Conservation (phyloP, 2,113 vertebrate species). For the Hymenochirus boettgeri region DNA sequence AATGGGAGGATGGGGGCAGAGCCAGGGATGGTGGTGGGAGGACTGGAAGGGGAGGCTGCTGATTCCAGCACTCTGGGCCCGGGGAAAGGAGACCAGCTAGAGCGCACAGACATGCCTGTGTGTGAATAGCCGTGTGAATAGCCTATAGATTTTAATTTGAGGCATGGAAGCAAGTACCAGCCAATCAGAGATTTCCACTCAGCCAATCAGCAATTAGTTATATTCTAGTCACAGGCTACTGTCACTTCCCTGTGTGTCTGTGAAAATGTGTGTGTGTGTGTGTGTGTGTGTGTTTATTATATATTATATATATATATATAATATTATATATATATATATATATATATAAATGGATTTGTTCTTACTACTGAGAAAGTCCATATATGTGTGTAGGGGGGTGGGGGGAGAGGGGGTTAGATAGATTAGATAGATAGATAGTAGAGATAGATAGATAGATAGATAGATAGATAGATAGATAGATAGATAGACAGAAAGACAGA, state of each 20-base stretch:
- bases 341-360: too few species aligned
- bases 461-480: too few species aligned
- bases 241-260: not conserved
- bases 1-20: conserved; percentile 25
- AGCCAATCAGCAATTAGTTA: not conserved
- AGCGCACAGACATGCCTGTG: not conserved
- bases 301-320: too few species aligned
- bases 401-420: too few species aligned
- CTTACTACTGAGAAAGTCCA: too few species aligned
- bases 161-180: not conserved
- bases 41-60: conserved; percentile 8
- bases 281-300: too few species aligned
- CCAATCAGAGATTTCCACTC: not conserved
- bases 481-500: too few species aligned
- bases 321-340: too few species aligned
- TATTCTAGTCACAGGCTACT: not conserved
- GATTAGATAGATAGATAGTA: too few species aligned
- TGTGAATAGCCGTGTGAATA: too few species aligned
- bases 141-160: not conserved
- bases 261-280: not conserved
- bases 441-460: too few species aligned
- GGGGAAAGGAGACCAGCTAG: not conserved
- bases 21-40: conserved; percentile 11
- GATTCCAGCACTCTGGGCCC: not conserved
- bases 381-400: too few species aligned